These are phyloP conservation scores for Chionodraco myersi DNA, from an alignment of 2,113 vertebrate genomes.

Conservation along the genomic window DNA sequence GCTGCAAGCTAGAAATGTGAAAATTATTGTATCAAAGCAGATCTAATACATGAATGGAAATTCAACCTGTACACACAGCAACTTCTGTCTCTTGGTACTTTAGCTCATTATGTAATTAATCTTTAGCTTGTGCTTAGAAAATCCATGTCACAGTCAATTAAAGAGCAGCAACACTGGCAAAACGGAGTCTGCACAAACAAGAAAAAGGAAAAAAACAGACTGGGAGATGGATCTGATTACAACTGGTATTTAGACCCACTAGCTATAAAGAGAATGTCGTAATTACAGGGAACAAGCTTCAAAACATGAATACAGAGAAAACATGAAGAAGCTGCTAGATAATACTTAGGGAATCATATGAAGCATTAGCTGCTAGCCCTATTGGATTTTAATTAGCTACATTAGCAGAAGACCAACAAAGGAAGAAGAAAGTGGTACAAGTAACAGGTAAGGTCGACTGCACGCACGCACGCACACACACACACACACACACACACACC, in stretches of 20 bases:
- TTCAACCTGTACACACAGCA: background rate
- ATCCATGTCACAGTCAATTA: constrained; percentile 21
- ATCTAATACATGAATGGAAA: background rate
- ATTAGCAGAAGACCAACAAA: constrained; percentile 32
- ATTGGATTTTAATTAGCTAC: constrained; percentile 65
- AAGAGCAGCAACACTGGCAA: constrained; percentile 15
- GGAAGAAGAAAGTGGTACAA: background rate
- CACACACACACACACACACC: no score
- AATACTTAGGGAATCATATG: constrained; percentile 36
- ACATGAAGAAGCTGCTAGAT: constrained; percentile 38
- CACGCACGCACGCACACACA: background rate
- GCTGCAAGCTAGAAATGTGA: background rate
- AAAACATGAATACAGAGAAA: constrained; percentile 37
- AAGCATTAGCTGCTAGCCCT: constrained; percentile 49
- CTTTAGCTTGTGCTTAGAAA: constrained; percentile 1
- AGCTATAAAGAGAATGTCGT: constrained; percentile 46
- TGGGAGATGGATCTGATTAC: constrained; percentile 47
- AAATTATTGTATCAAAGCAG: background rate
- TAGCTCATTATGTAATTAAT: background rate
- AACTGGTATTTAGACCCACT: constrained; percentile 43
- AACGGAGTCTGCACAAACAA: constrained; percentile 16
- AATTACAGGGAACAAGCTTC: constrained; percentile 47
- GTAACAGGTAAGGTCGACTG: constrained; percentile 22
- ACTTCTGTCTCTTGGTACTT: background rate
- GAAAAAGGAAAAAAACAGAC: background rate